Base-by-base conservation (phyloP, 2,797 vertebrate species). In the Glossophaga mutica region DNA sequence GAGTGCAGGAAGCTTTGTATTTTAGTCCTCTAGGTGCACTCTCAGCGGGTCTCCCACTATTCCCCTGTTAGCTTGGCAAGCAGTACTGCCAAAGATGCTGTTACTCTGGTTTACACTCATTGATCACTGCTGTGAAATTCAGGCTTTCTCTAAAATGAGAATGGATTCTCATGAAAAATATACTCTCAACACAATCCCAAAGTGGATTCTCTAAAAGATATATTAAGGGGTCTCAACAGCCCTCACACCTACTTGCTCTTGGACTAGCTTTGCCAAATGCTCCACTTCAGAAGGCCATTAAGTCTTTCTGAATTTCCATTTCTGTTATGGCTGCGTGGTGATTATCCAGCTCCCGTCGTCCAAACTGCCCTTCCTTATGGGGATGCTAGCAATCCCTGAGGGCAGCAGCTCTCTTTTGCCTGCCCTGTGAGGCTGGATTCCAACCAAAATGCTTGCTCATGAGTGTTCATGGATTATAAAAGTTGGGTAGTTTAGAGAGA, bases 31-130 rank as follows among this genome's bases (percentile, higher is more conserved):
- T 65, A 12, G n/a, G 22, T 67, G 32, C 6, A 50, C 24, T 89
- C 73, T 65, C 37, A 2, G 11, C 37, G 10, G 59, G 14, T 19
- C 87, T 87, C 76, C 90, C n/a, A 24, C 77, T 88, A 52, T 42
- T 94, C n/a, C 86, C 52, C 92, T 71, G 67, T 90, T 91, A 92
- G 5, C 73, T 97, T 96, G 94, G 74, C 44, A 93, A 94, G 83
- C 32, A 73, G 87, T 85, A 32, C 1, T 9, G 92, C 50, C 70
- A 15, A 91, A 71, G 78, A 26, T 29, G 48, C 52, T 87, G 21
- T 79, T 91, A 85, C 50, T 77, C 48, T 94, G 84, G 91, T 94
- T 97, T 94, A 90, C 88, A 97, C 83, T 86, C 96, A 81, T 90
- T 93, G 94, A 97, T 94, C 71, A 48, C 52, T 89, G 87, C 89